Evolutionary conservation across 2,888 invertebrate species (phyloP).

Genomic region (Agriopis marginaria): DNA sequence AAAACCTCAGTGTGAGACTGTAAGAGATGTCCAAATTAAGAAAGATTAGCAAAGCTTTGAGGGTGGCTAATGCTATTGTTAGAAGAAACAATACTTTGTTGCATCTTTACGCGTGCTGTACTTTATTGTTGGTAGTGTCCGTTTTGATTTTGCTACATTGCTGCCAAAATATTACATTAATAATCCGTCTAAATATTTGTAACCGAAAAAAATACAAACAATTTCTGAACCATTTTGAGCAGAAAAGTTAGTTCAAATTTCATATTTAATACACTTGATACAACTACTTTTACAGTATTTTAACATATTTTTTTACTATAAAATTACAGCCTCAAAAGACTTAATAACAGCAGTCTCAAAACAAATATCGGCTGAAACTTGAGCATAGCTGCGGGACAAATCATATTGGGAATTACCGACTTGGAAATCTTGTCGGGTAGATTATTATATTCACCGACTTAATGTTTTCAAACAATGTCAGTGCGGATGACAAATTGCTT

Average conservation of each 20-base stretch:
- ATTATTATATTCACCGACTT: slow-evolving; percentile 72
- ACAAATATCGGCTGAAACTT: slow-evolving; percentile 6
- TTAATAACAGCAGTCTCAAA: neutral
- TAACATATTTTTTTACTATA: neutral
- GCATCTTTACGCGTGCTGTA: slow-evolving; percentile 12
- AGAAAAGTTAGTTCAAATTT: too few relatives aligned
- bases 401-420: slow-evolving; percentile 56
- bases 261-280: too few relatives aligned
- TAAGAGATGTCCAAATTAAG: slow-evolving; percentile 36
- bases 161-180: slow-evolving; percentile 72
- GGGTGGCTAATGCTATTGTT: slow-evolving; percentile 27
- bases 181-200: slow-evolving; percentile 51
- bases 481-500: slow-evolving; percentile 68
- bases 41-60: slow-evolving; percentile 27
- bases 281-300: neutral
- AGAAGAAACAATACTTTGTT: slow-evolving; percentile 4
- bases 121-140: neutral
- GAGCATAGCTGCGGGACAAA: slow-evolving; percentile 53
- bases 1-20: slow-evolving; percentile 26
- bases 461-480: slow-evolving; percentile 69
- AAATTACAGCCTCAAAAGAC: neutral
- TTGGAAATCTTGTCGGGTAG: slow-evolving; percentile 64
- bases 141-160: slow-evolving; percentile 53
- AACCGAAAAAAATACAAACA: neutral
- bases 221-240: neutral